Conservation (phyloP, 2,888 invertebrate species). For the Drosophila vallismaia region DNA sequence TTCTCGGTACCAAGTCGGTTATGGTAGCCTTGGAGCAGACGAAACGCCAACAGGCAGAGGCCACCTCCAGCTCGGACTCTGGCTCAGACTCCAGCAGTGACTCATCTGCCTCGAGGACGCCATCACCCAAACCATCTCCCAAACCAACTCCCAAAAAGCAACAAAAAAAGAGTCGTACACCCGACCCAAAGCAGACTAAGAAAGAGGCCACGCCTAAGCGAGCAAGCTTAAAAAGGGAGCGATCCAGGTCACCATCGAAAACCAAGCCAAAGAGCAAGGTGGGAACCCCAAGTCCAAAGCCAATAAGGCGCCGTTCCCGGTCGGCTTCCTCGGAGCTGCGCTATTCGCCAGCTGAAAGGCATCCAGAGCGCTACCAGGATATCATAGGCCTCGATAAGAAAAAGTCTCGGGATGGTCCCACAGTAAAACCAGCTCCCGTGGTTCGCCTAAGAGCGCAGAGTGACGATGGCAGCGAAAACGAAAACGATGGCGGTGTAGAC, state of each 20-base stretch:
- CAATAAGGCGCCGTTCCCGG: conserved; percentile 46
- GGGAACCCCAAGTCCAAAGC: conserved; percentile 54
- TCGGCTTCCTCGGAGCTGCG: conserved; percentile 85
- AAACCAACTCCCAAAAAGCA: conserved; percentile 53
- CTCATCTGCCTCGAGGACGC: conserved; percentile 36
- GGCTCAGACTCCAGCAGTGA: conserved; percentile 44
- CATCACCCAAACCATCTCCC: conserved; percentile 47
- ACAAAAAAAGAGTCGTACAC: conserved; percentile 49
- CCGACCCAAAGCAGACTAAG: conserved; percentile 38
- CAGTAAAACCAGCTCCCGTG: conserved; percentile 83
- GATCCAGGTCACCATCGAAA: conserved; percentile 63
- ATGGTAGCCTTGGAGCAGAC: conserved; percentile 65
- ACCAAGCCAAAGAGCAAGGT: conserved; percentile 42
- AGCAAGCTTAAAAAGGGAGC: conserved; percentile 49
- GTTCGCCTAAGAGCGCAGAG: conserved; percentile 87
- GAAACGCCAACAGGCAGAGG: conserved; percentile 51
- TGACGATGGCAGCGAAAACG: conserved; percentile 87
- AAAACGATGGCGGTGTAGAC: conserved; percentile 84
- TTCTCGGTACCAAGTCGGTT: conserved; percentile 66
- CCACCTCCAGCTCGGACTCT: conserved; percentile 57
- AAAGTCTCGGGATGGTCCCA: conserved; percentile 28
- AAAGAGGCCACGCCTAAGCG: conserved; percentile 49
- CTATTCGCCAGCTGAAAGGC: conserved; percentile 88
- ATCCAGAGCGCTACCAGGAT: conserved; percentile 89
- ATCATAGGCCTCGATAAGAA: conserved; percentile 83